Evolutionary conservation across 1,140 invertebrate species (phyloP).

Genomic region (Camponotus pennsylvanicus): DNA sequence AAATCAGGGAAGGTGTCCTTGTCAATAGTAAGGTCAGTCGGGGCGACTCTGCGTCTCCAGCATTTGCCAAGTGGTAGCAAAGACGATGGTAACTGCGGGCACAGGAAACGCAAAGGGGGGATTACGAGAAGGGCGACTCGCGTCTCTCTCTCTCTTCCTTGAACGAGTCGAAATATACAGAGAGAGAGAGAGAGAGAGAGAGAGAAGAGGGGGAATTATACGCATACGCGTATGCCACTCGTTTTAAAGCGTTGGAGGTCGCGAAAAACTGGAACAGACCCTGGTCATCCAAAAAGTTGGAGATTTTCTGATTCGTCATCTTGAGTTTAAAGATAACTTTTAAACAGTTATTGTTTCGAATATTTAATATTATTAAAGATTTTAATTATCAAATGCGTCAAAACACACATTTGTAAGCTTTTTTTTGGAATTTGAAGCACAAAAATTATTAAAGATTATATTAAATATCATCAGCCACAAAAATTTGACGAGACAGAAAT

Average conservation of each 20-base stretch:
- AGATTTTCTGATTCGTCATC: not conserved
- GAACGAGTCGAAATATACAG: constrained; percentile 7
- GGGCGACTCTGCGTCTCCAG: constrained; percentile 72
- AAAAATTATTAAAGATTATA: not conserved
- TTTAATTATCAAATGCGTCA: not conserved
- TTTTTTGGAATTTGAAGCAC: not conserved
- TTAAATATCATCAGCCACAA: not conserved
- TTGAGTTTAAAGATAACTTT: constrained; percentile 7
- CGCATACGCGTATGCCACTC: constrained; percentile 22
- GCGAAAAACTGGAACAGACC: constrained; percentile 15
- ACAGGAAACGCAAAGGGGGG: not conserved
- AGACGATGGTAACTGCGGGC: constrained; percentile 23
- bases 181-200: constrained; percentile 12
- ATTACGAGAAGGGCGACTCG: not conserved
- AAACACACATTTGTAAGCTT: not conserved
- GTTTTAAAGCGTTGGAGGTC: constrained; percentile 21
- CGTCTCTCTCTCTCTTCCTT: not conserved
- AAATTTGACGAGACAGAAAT: not conserved
- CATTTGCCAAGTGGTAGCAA: constrained; percentile 77
- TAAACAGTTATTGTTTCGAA: not conserved
- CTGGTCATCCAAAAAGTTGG: constrained; percentile 30
- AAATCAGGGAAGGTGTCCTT: constrained; percentile 73
- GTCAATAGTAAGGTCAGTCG: constrained; percentile 77
- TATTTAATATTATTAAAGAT: not conserved
- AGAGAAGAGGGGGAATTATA: not conserved